These are phyloP conservation scores for Coelogynopora nodosa DNA, from an alignment of 2,888 invertebrate genomes.

Conservation along the genomic window DNA sequence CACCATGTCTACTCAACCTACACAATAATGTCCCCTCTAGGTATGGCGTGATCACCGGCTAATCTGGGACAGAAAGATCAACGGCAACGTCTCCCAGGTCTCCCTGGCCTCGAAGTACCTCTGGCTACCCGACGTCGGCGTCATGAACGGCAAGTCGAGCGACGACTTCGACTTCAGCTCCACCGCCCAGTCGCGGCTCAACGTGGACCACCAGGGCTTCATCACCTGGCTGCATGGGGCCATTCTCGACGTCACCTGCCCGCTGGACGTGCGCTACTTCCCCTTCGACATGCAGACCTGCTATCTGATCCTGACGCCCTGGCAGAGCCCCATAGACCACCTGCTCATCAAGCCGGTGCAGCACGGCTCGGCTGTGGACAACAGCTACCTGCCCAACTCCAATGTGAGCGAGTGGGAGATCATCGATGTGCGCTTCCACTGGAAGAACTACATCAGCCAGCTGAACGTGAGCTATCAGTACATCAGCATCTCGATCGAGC, in stretches of 20 bases:
- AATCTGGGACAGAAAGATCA: not conserved
- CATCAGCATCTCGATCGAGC: constrained; percentile 40
- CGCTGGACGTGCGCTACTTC: constrained; percentile 42
- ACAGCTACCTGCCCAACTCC: constrained; percentile 44
- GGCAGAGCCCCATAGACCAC: constrained; percentile 40
- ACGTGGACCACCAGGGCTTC: constrained; percentile 26
- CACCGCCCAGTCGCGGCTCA: constrained; percentile 40
- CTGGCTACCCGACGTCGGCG: constrained; percentile 44
- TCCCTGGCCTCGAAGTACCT: constrained; percentile 40
- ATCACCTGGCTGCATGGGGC: constrained; percentile 45
- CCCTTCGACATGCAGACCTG: constrained; percentile 45
- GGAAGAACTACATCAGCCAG: constrained; percentile 39
- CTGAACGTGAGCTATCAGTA: constrained; percentile 42
- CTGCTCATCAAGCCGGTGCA: constrained; percentile 37
- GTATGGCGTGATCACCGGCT: constrained; percentile 41
- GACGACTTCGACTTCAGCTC: constrained; percentile 43
- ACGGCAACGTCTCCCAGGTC: constrained; percentile 40
- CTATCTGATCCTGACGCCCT: constrained; percentile 44
- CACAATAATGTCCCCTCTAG: not conserved
- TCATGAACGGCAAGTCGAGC: constrained; percentile 43
- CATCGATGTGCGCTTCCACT: constrained; percentile 14
- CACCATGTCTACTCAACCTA: not conserved
- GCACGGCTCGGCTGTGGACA: constrained; percentile 44
- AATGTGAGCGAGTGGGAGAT: constrained; percentile 45
- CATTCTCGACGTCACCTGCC: constrained; percentile 44